Percentiles rank a stretch among this genome's conserved stretches.
Conservation (phyloP, 2,888 invertebrate genomes). For the Chromoteleia sp. region DNA sequence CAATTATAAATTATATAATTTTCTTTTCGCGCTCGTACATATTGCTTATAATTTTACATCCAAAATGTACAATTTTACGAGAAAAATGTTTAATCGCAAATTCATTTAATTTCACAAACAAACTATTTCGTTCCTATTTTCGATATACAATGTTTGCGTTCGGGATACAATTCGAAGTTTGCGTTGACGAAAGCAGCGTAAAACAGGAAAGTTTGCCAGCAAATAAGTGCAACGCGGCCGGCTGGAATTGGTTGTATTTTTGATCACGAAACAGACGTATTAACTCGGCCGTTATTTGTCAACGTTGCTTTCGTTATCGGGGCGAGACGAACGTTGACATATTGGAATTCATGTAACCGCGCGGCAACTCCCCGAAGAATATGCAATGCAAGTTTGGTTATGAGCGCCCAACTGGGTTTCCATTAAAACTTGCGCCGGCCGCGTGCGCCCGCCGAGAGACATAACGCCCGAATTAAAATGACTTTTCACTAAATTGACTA, state of each 20-base stretch:
- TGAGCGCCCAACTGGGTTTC: neutral
- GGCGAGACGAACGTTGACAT: neutral
- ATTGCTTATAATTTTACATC: too few relatives aligned
- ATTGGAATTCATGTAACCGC: conserved; percentile 49
- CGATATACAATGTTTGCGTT: too few relatives aligned
- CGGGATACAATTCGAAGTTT: too few relatives aligned
- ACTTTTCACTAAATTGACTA: conserved; percentile 41
- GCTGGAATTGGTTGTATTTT: conserved; percentile 42
- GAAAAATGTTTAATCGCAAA: too few relatives aligned
- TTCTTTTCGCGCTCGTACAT: too few relatives aligned
- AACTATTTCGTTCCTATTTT: too few relatives aligned
- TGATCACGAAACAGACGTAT: conserved; percentile 44
- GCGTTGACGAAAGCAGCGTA: too few relatives aligned
- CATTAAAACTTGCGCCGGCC: conserved; percentile 27
- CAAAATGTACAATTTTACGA: too few relatives aligned
- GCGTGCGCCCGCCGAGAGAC: conserved; percentile 36
- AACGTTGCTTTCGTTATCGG: neutral
- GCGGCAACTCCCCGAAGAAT: conserved; percentile 34
- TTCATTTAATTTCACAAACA: too few relatives aligned
- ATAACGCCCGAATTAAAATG: conserved; percentile 43
- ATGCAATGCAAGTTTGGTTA: conserved; percentile 16
- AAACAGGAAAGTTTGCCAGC: conserved; percentile 2
- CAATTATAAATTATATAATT: too few relatives aligned
- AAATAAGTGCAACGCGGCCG: conserved; percentile 30
- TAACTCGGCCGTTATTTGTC: conserved; percentile 37